Percentiles rank a stretch among this genome's conserved stretches.
Evolutionary conservation across 1,140 invertebrate species (phyloP).

Genomic region (Macrobrachium rosenbergii): DNA sequence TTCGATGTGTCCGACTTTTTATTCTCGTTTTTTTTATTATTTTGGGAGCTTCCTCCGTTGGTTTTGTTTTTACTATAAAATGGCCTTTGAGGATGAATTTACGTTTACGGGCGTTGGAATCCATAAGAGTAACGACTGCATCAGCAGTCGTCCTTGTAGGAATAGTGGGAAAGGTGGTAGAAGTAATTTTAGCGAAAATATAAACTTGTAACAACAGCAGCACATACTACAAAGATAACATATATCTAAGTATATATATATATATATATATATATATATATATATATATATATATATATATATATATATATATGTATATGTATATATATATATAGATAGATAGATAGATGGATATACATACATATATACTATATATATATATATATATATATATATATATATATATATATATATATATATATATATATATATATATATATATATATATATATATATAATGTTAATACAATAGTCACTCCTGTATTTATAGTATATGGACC

Average conservation of each 20-base stretch:
- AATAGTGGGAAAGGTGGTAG: too few species aligned
- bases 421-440: not conserved
- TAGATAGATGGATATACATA: not conserved
- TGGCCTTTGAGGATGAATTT: not conserved
- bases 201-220: too few species aligned
- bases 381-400: conserved; percentile 5
- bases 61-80: too few species aligned
- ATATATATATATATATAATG: conserved; percentile 33
- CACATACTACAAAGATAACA: not conserved
- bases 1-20: not conserved
- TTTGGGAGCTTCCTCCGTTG: not conserved
- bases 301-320: conserved; percentile 7
- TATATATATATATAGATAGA: conserved; percentile 1
- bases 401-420: conserved; percentile 17
- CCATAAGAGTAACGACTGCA: not conserved
- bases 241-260: conserved; percentile 13
- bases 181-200: too few species aligned
- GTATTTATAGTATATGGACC: too few species aligned
- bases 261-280: conserved; percentile 17
- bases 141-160: too few species aligned
- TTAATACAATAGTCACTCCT: too few species aligned
- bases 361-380: not conserved
- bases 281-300: conserved; percentile 10
- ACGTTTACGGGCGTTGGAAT: not conserved
- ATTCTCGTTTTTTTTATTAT: not conserved